phyloP scores from a whole-genome alignment of 2,797 vertebrate species.

The Xenopus petersii region DNA sequence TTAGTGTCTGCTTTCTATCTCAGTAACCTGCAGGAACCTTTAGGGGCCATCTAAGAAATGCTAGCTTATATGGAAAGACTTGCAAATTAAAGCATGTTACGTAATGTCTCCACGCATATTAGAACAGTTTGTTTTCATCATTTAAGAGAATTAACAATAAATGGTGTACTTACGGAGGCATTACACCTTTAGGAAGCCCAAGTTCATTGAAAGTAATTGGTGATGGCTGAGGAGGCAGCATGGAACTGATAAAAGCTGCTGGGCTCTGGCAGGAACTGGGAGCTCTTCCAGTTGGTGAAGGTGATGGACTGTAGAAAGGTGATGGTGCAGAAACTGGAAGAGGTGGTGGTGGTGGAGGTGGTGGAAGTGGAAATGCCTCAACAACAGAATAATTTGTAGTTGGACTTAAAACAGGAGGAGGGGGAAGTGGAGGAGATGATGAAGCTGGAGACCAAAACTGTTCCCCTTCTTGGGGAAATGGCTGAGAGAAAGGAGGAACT shows the following conservation, averaged over 20 bases:
- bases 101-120: no score
- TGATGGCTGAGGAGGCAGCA: constrained; percentile 79
- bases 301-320: constrained; percentile 59
- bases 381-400: constrained; percentile 53
- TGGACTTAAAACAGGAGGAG: constrained; percentile 76
- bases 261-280: constrained; percentile 80
- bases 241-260: constrained; percentile 87
- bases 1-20: no score
- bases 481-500: constrained; percentile 70
- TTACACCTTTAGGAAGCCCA: constrained; percentile 90
- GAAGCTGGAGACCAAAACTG: constrained; percentile 77
- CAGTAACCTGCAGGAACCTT: no score
- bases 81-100: not conserved
- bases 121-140: no score
- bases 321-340: constrained; percentile 65
- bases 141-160: not conserved
- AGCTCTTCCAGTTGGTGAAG: constrained; percentile 70
- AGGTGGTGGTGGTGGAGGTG: constrained; percentile 69
- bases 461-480: constrained; percentile 70
- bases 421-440: constrained; percentile 86
- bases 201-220: constrained; percentile 79
- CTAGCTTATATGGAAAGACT: no score
- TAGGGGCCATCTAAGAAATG: no score
- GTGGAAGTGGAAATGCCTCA: constrained; percentile 72
- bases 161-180: constrained; percentile 81